phyloP scores from a whole-genome alignment of 2,888 invertebrate genomes.

The Watsonalla binaria region DNA sequence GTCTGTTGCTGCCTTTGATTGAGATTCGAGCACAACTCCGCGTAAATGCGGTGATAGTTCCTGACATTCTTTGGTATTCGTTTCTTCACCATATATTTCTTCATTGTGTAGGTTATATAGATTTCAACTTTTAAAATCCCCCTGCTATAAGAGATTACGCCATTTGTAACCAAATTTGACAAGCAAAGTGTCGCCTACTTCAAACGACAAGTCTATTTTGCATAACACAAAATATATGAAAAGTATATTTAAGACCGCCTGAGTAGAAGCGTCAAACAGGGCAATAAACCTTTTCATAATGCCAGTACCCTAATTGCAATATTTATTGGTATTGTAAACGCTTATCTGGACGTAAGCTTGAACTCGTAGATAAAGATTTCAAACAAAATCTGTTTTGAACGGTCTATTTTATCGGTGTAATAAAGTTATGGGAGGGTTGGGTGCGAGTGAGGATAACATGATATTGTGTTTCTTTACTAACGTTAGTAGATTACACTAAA shows the following conservation, averaged over 20 bases:
- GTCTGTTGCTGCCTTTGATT: too few relatives aligned
- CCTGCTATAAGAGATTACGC: not conserved
- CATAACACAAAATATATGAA: not conserved
- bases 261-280: constrained; percentile 20
- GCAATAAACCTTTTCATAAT: constrained; percentile 37
- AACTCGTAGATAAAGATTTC: constrained; percentile 21
- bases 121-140: too few relatives aligned
- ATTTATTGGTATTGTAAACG: constrained; percentile 47
- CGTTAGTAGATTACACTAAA: too few relatives aligned
- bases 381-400: constrained; percentile 14
- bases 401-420: constrained; percentile 1
- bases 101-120: too few relatives aligned
- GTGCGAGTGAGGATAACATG: not conserved
- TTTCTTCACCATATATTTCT: too few relatives aligned
- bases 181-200: not conserved
- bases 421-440: not conserved
- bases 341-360: constrained; percentile 35
- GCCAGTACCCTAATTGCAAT: constrained; percentile 46
- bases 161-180: not conserved
- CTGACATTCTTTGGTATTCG: too few relatives aligned
- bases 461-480: not conserved
- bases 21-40: too few relatives aligned
- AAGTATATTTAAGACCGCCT: constrained; percentile 1
- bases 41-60: too few relatives aligned
- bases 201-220: not conserved